These are phyloP conservation scores for Sturmia bella DNA, from an alignment of 2,888 invertebrate genomes.

Conservation along the genomic window DNA sequence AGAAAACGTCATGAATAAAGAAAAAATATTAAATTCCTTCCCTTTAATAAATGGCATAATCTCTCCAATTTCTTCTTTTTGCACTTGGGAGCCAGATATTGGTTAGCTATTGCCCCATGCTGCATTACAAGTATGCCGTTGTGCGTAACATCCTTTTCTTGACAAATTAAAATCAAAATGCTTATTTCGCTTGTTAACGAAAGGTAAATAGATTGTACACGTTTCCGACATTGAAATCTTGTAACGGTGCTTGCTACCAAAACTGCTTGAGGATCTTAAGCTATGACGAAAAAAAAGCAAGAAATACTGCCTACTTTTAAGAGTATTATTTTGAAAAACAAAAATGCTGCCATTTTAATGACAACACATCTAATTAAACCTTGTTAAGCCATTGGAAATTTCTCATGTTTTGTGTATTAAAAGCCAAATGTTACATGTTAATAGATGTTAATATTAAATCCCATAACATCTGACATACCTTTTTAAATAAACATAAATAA, in stretches of 20 bases:
- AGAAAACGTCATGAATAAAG: no score
- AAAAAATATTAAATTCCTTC: no score
- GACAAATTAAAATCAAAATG: conserved; percentile 4
- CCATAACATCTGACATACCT: conserved; percentile 67
- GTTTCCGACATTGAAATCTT: conserved; percentile 22
- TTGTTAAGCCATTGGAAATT: conserved; percentile 32
- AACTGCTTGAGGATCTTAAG: neutral
- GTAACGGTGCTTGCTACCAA: neutral
- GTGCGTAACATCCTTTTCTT: neutral
- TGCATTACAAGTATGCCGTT: neutral
- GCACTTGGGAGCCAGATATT: neutral
- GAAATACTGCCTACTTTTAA: conserved; percentile 7
- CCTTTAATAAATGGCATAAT: no score
- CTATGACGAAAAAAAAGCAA: neutral
- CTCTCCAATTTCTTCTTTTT: no score
- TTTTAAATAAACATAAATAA: conserved; percentile 58
- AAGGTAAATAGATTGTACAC: neutral
- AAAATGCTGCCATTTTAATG: no score
- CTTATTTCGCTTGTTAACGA: neutral
- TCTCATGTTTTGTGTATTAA: conserved; percentile 48
- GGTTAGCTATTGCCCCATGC: neutral
- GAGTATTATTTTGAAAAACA: neutral
- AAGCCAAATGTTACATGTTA: conserved; percentile 55
- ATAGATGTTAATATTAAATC: conserved; percentile 67
- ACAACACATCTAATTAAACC: conserved; percentile 41